Conservation (phyloP, 2,113 vertebrate genomes). For the Excalfactoria chinensis region DNA sequence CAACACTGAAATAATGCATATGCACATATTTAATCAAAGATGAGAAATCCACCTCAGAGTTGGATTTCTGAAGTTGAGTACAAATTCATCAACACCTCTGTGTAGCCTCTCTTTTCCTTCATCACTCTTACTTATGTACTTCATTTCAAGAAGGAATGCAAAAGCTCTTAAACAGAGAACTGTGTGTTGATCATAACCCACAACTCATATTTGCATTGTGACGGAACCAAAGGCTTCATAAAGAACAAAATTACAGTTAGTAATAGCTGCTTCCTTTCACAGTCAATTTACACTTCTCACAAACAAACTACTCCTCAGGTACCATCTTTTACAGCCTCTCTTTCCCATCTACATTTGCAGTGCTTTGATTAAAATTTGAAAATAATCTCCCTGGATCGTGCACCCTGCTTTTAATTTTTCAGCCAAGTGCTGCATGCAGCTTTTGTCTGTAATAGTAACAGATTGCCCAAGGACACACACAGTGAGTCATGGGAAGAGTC, state of each 20-base stretch:
- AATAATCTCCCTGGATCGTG: conserved; percentile 2
- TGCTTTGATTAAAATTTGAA: conserved; percentile 2
- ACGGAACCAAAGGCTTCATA: background rate
- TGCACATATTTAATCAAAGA: background rate
- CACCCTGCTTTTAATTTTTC: conserved; percentile 11
- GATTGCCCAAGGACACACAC: conserved; percentile 59
- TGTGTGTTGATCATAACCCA: background rate
- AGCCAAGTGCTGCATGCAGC: conserved; percentile 13
- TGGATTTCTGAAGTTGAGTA: background rate
- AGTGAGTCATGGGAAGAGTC: conserved; percentile 42
- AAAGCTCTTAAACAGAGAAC: background rate
- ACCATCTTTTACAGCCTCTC: background rate
- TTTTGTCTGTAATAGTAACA: conserved; percentile 46
- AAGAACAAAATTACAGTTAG: background rate
- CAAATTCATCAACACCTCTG: background rate
- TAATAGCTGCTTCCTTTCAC: background rate
- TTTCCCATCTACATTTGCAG: background rate
- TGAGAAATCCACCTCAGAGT: background rate
- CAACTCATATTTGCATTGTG: background rate
- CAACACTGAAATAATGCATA: background rate
- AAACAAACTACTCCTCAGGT: background rate
- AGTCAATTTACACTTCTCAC: background rate
- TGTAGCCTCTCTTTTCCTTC: background rate
- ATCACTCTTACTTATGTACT: background rate
- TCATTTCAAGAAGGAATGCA: background rate